Conservation (phyloP, 2,797 vertebrate species). For the Liasis olivaceus region DNA sequence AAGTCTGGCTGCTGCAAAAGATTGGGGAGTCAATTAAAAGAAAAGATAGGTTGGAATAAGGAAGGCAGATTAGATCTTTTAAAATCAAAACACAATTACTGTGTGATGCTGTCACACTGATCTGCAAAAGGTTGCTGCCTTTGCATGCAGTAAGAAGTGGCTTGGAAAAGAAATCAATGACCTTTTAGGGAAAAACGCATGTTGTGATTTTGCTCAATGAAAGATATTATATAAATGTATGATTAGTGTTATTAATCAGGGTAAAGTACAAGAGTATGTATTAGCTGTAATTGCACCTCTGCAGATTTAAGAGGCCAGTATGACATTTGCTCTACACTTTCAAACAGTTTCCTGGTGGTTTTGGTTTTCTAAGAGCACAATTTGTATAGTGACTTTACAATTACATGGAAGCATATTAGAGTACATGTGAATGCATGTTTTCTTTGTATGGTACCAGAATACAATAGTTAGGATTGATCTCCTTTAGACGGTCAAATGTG, state of each 20-base stretch:
- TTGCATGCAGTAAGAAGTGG: background rate
- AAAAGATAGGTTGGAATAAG: conserved; percentile 11
- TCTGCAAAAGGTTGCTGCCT: background rate
- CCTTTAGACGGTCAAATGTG: background rate
- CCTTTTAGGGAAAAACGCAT: conserved; percentile 18
- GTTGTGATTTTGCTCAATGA: conserved; percentile 21
- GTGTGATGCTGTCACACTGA: conserved; percentile 2
- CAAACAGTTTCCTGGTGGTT: conserved; percentile 18
- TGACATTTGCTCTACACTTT: conserved; percentile 31
- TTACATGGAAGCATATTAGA: conserved; percentile 13
- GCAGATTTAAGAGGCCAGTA: conserved; percentile 23
- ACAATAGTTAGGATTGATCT: background rate
- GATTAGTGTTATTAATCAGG: conserved; percentile 36
- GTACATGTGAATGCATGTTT: background rate
- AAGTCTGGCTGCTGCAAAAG: background rate
- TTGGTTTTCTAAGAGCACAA: conserved; percentile 11
- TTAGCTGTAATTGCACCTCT: conserved; percentile 30
- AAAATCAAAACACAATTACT: conserved; percentile 23
- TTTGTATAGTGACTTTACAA: conserved; percentile 12
- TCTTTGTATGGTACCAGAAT: background rate
- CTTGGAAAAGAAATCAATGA: conserved; percentile 11
- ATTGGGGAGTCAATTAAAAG: background rate
- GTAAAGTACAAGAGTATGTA: conserved; percentile 21
- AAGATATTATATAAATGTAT: conserved; percentile 38
- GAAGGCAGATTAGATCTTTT: conserved; percentile 10